Conservation (phyloP, 2,888 invertebrate species). For the Argyresthia goedartella region DNA sequence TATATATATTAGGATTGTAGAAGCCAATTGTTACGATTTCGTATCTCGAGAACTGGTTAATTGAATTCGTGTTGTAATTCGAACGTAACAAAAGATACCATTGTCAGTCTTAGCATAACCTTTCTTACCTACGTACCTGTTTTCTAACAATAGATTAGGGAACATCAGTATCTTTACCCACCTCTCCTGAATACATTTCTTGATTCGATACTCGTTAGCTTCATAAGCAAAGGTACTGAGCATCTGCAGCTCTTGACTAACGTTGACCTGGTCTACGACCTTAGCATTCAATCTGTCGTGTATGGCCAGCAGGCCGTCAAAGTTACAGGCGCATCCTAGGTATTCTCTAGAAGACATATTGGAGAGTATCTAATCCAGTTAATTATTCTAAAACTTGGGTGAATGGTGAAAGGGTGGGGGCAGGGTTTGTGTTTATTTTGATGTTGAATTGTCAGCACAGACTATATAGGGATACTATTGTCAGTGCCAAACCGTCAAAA, state of each 20-base stretch:
- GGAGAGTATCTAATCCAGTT: no score
- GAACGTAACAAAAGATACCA: background rate
- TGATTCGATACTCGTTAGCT: conserved; percentile 41
- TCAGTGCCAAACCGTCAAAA: no score
- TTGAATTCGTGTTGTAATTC: background rate
- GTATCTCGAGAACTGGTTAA: background rate
- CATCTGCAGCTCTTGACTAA: conserved; percentile 46
- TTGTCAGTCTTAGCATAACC: background rate
- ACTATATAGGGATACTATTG: no score
- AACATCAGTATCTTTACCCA: conserved; percentile 8
- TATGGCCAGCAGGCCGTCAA: conserved; percentile 25
- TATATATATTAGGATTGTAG: no score
- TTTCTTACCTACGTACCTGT: background rate
- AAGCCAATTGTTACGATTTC: no score
- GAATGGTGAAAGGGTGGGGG: no score
- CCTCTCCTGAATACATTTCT: conserved; percentile 43
- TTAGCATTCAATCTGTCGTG: conserved; percentile 37
- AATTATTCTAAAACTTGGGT: no score
- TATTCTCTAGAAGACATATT: background rate
- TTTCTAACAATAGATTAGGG: background rate
- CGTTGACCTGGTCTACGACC: conserved; percentile 43
- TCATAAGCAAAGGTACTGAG: conserved; percentile 45
- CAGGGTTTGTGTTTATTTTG: no score
- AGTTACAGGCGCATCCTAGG: conserved; percentile 10
- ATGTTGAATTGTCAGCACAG: no score